Percentiles rank a stretch among this genome's conserved stretches.
Evolutionary conservation across 2,888 invertebrate genomes (phyloP).

Genomic region (Tachystola acroxantha): DNA sequence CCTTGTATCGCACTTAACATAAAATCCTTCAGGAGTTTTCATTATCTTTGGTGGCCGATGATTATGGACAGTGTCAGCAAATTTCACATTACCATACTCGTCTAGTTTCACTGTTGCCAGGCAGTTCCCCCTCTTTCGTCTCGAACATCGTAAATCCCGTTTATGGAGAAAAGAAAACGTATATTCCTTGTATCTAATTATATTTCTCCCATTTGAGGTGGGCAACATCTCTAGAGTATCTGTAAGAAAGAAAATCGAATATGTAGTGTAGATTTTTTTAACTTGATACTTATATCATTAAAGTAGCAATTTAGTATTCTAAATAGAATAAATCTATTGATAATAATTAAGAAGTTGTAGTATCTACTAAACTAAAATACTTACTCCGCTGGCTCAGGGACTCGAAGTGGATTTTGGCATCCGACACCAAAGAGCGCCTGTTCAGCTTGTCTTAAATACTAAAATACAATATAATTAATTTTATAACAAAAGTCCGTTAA

Average conservation of each 20-base stretch:
- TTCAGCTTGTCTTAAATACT: no score
- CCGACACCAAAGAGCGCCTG: no score
- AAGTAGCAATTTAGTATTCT: no score
- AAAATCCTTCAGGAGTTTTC: conserved; percentile 4
- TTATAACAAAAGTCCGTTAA: no score
- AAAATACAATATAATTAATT: no score
- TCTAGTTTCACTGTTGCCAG: conserved; percentile 15
- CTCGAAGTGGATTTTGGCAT: no score
- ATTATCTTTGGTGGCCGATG: conserved; percentile 8
- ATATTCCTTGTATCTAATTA: conserved; percentile 23
- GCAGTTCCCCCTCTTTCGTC: conserved; percentile 12
- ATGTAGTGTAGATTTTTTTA: no score
- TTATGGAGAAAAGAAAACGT: conserved; percentile 17
- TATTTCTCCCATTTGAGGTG: conserved; percentile 1
- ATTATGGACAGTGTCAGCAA: conserved; percentile 6
- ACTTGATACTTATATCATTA: no score
- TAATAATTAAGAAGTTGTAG: no score
- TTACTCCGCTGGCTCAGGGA: no score
- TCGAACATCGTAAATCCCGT: conserved; percentile 14
- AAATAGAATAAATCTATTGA: no score
- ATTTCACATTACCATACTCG: conserved; percentile 9
- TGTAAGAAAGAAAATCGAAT: not conserved
- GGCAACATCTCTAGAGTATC: conserved; percentile 4
- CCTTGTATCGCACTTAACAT: not conserved
- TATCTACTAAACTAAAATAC: no score